Evolutionary conservation across 2,888 invertebrate species (phyloP).

Genomic region (Mesorhabditis belari): DNA sequence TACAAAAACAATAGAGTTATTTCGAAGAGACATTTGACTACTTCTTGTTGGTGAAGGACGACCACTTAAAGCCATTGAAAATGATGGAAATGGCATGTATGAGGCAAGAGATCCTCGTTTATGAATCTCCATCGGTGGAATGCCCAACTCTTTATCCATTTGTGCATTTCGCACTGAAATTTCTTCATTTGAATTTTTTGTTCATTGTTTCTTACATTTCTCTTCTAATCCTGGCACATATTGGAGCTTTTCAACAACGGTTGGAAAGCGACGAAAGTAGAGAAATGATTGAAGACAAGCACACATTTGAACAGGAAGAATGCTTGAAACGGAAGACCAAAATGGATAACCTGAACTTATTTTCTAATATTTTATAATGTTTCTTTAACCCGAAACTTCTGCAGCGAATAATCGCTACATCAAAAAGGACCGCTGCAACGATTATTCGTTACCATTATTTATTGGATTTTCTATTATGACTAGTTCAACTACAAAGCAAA

Average conservation of each 20-base stretch:
- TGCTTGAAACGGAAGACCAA: slow-evolving; percentile 43
- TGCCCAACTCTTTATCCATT: slow-evolving; percentile 38
- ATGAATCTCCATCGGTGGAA: slow-evolving; percentile 32
- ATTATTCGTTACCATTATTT: slow-evolving; percentile 99
- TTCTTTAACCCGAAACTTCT: too few relatives aligned
- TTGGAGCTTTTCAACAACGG: slow-evolving; percentile 34
- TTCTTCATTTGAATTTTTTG: slow-evolving; percentile 6
- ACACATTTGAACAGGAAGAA: slow-evolving; percentile 47
- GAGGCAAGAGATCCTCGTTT: slow-evolving; percentile 31
- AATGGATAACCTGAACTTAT: slow-evolving; percentile 37
- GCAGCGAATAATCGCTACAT: too few relatives aligned
- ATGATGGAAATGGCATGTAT: slow-evolving; percentile 30
- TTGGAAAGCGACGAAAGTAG: slow-evolving; percentile 38
- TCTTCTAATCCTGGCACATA: slow-evolving; percentile 38
- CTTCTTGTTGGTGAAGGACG: background rate
- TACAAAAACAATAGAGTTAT: background rate
- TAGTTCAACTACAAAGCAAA: slow-evolving; percentile 89
- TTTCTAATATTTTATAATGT: too few relatives aligned
- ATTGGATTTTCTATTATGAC: slow-evolving; percentile 95
- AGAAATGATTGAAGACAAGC: slow-evolving; percentile 44
- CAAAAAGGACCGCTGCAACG: too few relatives aligned
- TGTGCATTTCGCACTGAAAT: slow-evolving; percentile 34
- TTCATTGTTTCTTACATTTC: slow-evolving; percentile 11
- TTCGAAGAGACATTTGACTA: background rate
- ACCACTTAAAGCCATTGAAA: background rate